Evolutionary conservation across 2,888 invertebrate species (phyloP).

Genomic region (Piscicola geometra): DNA sequence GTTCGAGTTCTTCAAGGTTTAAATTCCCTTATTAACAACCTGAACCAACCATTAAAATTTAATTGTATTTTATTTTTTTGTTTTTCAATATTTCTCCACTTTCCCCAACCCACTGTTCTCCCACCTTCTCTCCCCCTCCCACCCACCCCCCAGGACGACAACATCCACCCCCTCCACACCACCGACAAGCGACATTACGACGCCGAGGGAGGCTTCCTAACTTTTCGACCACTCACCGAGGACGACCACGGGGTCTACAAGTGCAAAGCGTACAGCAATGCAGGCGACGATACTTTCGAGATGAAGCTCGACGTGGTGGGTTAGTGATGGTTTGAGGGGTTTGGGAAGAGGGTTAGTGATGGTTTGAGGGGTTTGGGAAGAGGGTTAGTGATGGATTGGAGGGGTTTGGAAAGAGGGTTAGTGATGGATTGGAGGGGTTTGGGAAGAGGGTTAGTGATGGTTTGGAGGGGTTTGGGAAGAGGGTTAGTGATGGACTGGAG

Average conservation of each 20-base stretch:
- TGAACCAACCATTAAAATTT: background rate
- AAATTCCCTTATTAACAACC: too few relatives aligned
- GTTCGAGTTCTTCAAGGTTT: conserved; percentile 43
- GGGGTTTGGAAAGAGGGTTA: too few relatives aligned
- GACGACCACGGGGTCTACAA: conserved; percentile 40
- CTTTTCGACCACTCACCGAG: conserved; percentile 41
- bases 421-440: too few relatives aligned
- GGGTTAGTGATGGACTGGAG: background rate
- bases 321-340: conserved; percentile 29
- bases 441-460: too few relatives aligned
- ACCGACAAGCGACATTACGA: conserved; percentile 36
- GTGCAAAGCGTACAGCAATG: conserved; percentile 42
- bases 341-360: background rate
- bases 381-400: background rate
- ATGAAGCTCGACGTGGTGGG: conserved; percentile 40
- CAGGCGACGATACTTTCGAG: conserved; percentile 36
- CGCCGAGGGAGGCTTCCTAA: conserved; percentile 37
- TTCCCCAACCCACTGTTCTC: too few relatives aligned
- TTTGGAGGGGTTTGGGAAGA: background rate
- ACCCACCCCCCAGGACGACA: conserved; percentile 16
- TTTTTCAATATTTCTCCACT: too few relatives aligned
- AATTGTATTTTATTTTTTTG: too few relatives aligned
- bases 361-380: background rate
- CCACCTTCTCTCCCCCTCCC: too few relatives aligned
- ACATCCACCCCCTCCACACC: conserved; percentile 32